These are phyloP conservation scores for Ormyrus rosae DNA, from an alignment of 2,888 invertebrate genomes.

Conservation along the genomic window DNA sequence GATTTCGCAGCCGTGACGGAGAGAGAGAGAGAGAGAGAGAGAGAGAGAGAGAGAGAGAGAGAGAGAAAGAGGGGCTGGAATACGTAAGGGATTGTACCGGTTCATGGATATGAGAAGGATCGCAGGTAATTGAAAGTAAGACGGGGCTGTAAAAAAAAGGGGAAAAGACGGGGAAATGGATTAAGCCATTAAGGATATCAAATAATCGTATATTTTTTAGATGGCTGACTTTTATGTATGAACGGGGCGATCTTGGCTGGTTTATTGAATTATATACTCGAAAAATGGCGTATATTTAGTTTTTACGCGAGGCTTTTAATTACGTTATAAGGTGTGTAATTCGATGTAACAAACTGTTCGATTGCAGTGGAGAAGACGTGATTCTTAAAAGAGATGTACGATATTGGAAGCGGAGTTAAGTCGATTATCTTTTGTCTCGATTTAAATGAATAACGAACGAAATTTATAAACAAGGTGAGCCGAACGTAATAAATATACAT, in stretches of 20 bases:
- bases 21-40: no score
- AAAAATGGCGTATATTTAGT: neutral
- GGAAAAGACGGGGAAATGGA: slow-evolving; percentile 6
- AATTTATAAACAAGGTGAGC: slow-evolving; percentile 17
- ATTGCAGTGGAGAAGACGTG: neutral
- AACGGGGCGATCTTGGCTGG: no score
- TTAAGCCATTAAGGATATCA: slow-evolving; percentile 27
- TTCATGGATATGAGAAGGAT: slow-evolving; percentile 3
- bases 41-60: slow-evolving; percentile 3
- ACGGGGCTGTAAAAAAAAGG: neutral
- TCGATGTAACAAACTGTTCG: neutral
- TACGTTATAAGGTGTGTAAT: neutral
- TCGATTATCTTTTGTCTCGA: no score
- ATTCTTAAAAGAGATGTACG: no score
- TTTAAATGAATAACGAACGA: neutral
- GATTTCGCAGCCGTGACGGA: neutral
- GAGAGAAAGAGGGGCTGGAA: slow-evolving; percentile 24
- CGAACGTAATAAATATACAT: slow-evolving; percentile 19
- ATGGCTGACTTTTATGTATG: no score
- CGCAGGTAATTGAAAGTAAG: slow-evolving; percentile 32
- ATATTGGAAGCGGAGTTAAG: no score
- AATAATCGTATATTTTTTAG: neutral
- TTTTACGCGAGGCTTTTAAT: neutral
- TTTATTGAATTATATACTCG: neutral
- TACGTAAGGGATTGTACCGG: slow-evolving; percentile 28